Evolutionary conservation across 2,113 vertebrate genomes (phyloP).

Genomic region (Cephalopterus ornatus): DNA sequence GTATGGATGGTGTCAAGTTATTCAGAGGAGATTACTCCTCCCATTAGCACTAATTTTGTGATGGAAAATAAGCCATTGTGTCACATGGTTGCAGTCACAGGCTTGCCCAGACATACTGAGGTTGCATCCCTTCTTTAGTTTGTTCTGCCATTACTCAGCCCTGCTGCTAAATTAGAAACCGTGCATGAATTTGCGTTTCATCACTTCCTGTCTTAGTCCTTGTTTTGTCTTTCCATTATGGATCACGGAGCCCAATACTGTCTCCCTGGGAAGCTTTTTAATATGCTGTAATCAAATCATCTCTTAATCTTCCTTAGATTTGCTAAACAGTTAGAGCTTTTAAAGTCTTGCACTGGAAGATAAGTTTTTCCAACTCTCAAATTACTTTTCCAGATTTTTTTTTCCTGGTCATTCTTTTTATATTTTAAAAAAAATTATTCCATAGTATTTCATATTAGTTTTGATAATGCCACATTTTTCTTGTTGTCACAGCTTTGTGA

Average conservation of each 20-base stretch:
- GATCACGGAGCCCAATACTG: not conserved
- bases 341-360: not conserved
- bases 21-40: not conserved
- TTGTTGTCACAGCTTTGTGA: not conserved
- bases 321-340: not conserved
- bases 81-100: not conserved
- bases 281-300: not conserved
- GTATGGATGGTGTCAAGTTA: not conserved
- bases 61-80: not conserved
- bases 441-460: not conserved
- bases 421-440: not conserved
- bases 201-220: not conserved
- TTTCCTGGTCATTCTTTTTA: not conserved
- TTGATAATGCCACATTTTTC: not conserved
- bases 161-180: not conserved
- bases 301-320: not conserved
- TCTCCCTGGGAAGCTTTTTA: not conserved
- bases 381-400: not conserved
- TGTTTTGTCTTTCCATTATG: not conserved
- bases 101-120: not conserved
- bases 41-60: not conserved
- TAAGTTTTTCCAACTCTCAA: not conserved
- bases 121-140: not conserved
- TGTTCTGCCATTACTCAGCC: not conserved
- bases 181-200: not conserved